Base-by-base conservation (phyloP, 2,888 invertebrate genomes). In the Busseola fusca region DNA sequence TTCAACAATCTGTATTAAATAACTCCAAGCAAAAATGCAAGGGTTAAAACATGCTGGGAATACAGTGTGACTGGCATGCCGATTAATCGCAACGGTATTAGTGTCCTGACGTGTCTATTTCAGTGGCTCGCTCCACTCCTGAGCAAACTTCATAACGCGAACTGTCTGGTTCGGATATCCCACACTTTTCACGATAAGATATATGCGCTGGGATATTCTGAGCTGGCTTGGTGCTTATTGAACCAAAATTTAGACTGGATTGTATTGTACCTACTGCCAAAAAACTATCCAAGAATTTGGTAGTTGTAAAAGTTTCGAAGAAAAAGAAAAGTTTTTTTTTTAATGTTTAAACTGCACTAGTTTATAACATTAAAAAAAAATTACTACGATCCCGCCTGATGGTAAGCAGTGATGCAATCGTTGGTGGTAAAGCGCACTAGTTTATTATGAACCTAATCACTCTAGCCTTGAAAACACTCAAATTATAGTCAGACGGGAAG, bases 131-230 rank as follows among this genome's bases (percentile, higher is more conserved):
- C 73, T 69, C 37, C 58, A 64, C 68, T 81, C 80, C 81, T 81
- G 78, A 72, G 71, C 77, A 84, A 84, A 84, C 84, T 72, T 84
- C 78, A 84, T 84, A 84, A 76, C 64, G 67, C 21, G 21, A 60
- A 30, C 70, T 80, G 80, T 79, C 76, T 69, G 69, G n/a, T 21
- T 59, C 50, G 37, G n/a, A 64, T 64, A 70, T 63, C 72, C 66
- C 34, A 52, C 58, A 66, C 40, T 65, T 58, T 40, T 69, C 64
- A 45, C 27, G 30, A 30, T 37, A 59, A 69, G 76, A 80, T 76
- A 69, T 57, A 80, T 80, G 69, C 66, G 58, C 48, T 37, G 12
- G 14, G 52, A 27, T 74, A 58, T 66, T 64, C 34, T 48, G 42
- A 65, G 27, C 60, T 25, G 58, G 34, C 34, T 27, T 25, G 42